Evolutionary conservation across 2,113 vertebrate genomes (phyloP).

Genomic region (Thermophis baileyi): DNA sequence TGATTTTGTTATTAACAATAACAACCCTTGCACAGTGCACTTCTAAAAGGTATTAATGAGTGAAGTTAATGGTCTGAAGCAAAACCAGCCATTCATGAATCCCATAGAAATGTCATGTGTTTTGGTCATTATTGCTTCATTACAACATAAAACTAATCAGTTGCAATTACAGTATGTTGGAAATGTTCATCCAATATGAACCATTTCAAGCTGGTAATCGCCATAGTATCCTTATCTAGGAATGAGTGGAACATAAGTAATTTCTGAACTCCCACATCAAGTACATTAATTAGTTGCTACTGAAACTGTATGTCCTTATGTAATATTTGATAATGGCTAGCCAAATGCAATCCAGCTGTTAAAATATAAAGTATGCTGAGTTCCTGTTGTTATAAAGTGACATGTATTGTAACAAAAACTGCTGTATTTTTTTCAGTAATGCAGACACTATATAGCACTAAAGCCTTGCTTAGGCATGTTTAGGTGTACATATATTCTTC

Average conservation of each 20-base stretch:
- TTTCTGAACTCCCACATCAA: not conserved
- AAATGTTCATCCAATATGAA: constrained; percentile 51
- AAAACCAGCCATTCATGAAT: constrained; percentile 62
- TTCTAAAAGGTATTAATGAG: constrained; percentile 60
- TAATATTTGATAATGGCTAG: not conserved
- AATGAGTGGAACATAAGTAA: constrained; percentile 13
- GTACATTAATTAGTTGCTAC: constrained; percentile 17
- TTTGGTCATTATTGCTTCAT: constrained; percentile 65
- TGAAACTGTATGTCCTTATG: not conserved
- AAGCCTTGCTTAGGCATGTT: not conserved
- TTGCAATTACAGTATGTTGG: constrained; percentile 46
- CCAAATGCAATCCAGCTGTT: not conserved
- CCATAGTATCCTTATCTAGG: constrained; percentile 1
- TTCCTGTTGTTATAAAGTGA: not conserved
- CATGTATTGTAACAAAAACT: not conserved
- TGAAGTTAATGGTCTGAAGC: constrained; percentile 57
- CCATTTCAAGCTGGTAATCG: constrained; percentile 21
- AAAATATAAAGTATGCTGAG: not conserved
- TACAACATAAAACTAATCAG: constrained; percentile 65
- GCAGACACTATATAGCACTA: not conserved
- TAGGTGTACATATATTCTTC: not conserved
- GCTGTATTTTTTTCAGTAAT: not conserved
- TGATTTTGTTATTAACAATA: constrained; percentile 57
- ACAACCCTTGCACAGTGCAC: constrained; percentile 52
- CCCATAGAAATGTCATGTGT: constrained; percentile 54